Conservation (phyloP, 2,888 invertebrate species). For the Frankliniella fusca region DNA sequence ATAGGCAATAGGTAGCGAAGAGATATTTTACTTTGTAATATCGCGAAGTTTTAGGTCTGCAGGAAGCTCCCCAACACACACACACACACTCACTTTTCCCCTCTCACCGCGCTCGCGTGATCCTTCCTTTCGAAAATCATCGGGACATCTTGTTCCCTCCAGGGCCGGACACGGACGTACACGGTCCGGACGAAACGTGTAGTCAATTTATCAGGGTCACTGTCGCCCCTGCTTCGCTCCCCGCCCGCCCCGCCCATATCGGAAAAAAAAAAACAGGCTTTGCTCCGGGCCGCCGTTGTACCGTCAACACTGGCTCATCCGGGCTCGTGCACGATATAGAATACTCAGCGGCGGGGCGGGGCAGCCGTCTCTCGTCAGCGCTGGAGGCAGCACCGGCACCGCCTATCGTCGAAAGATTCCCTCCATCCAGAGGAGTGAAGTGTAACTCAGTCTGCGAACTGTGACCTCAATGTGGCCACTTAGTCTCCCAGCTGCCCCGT, state of each 20-base stretch:
- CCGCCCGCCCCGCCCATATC: neutral
- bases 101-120: neutral
- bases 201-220: no score
- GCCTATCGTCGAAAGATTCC: neutral
- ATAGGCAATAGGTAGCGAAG: neutral
- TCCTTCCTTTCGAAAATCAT: neutral
- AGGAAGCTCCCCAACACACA: neutral
- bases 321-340: neutral
- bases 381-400: no score
- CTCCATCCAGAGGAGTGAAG: neutral
- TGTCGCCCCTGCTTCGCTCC: neutral
- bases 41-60: no score
- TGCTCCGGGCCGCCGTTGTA: neutral
- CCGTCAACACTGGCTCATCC: no score
- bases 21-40: neutral
- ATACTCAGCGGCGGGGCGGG: neutral
- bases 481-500: no score
- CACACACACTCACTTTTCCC: neutral
- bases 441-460: no score
- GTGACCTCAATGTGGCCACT: no score
- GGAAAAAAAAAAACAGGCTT: neutral
- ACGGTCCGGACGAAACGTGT: no score
- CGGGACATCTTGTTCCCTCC: neutral
- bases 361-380: no score
- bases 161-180: neutral